A percentile compares a stretch with the other conserved stretches of the same genome.
Evolutionary conservation across 2,797 vertebrate genomes (phyloP).

Genomic region (Muscicapa striata): DNA sequence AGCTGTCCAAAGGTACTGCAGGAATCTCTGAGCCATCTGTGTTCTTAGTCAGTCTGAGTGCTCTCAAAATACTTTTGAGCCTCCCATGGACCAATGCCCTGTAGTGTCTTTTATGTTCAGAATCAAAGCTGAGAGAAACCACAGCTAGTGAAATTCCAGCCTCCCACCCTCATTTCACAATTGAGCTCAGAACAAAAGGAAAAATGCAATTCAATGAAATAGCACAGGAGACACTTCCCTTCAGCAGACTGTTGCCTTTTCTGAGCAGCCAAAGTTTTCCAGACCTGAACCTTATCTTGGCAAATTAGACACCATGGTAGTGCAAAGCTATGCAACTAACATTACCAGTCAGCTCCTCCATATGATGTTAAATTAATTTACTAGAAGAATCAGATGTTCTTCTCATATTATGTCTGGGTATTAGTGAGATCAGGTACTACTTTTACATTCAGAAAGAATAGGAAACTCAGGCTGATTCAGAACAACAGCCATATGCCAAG

Average conservation of each 20-base stretch:
- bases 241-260: not conserved
- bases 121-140: not conserved
- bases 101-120: not conserved
- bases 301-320: not conserved
- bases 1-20: not conserved
- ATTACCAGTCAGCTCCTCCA: not conserved
- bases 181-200: not conserved
- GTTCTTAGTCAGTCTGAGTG: not conserved
- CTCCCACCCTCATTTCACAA: not conserved
- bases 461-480: conserved; percentile 18
- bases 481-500: not conserved
- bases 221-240: not conserved
- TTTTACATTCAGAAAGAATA: conserved; percentile 1
- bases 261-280: not conserved
- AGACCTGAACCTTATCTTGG: not conserved
- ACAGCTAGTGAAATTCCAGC: conserved; percentile 9
- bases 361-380: not conserved
- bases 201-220: not conserved
- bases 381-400: not conserved
- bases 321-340: not conserved
- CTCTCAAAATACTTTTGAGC: not conserved
- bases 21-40: not conserved
- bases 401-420: not conserved
- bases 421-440: not conserved
- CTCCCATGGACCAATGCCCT: not conserved